Evolutionary conservation across 2,797 vertebrate species (phyloP).

Genomic region (Tapera naevia): DNA sequence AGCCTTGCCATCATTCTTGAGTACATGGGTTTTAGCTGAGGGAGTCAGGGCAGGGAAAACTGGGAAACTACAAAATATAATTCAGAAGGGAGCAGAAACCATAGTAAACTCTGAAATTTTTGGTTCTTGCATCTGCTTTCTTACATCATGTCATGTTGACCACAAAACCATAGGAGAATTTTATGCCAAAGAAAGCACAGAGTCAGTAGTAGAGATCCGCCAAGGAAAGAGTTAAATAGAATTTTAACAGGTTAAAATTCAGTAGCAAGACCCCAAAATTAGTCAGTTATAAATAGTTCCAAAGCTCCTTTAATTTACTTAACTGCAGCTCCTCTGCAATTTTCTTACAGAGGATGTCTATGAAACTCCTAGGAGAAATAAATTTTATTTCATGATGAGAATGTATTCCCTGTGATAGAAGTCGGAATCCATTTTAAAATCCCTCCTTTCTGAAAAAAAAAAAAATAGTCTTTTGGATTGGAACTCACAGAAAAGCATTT

Average conservation of each 20-base stretch:
- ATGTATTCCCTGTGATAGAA: neutral
- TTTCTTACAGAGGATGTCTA: neutral
- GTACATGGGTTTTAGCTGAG: neutral
- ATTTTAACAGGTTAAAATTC: neutral
- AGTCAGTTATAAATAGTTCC: neutral
- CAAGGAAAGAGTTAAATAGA: neutral
- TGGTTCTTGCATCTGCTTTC: neutral
- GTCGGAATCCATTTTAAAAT: neutral
- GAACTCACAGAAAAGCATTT: neutral
- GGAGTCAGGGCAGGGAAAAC: neutral
- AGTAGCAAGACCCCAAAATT: neutral
- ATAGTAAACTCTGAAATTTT: neutral
- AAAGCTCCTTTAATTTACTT: neutral
- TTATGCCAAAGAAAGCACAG: neutral
- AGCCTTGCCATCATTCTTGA: neutral
- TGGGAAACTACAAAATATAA: neutral
- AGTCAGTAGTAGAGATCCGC: neutral
- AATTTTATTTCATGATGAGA: neutral
- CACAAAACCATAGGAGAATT: neutral
- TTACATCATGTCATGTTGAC: neutral
- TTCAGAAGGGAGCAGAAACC: neutral
- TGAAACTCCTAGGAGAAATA: neutral
- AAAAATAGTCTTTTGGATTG: neutral
- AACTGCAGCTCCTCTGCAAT: neutral
- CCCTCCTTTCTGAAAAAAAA: neutral